phyloP scores from a whole-genome alignment of 2,797 vertebrate species.

The Hypotaenidia philippensis region DNA sequence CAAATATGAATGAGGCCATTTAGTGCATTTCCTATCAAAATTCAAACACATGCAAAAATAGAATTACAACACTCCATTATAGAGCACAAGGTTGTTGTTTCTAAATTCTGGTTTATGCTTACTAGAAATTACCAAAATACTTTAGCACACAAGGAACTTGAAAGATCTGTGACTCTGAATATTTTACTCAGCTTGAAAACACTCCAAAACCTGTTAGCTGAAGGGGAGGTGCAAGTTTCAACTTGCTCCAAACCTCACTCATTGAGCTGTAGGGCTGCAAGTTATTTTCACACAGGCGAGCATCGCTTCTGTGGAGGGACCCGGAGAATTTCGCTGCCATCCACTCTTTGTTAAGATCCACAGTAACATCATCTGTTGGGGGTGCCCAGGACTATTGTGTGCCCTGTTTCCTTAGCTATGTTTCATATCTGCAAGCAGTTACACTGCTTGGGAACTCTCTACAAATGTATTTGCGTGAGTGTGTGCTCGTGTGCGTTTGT shows the following conservation, averaged over 20 bases:
- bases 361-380: not conserved
- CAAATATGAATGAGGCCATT: not conserved
- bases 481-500: not conserved
- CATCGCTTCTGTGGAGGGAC: not conserved
- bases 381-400: not conserved
- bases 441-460: not conserved
- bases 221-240: not conserved
- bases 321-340: fast-evolving
- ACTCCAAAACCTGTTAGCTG: not conserved
- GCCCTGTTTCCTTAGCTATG: not conserved
- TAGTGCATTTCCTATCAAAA: not conserved
- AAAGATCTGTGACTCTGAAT: not conserved
- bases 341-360: not conserved
- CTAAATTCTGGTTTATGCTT: not conserved
- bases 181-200: not conserved
- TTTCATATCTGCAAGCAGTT: slow-evolving; percentile 10
- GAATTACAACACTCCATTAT: not conserved
- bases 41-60: not conserved
- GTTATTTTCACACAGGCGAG: not conserved
- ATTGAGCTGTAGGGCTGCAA: not conserved
- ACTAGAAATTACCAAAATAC: not conserved
- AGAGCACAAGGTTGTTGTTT: not conserved
- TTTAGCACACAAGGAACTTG: not conserved
- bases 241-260: not conserved
- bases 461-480: not conserved